phyloP scores from a whole-genome alignment of 2,113 vertebrate species.

The Heterotilapia buettikoferi region DNA sequence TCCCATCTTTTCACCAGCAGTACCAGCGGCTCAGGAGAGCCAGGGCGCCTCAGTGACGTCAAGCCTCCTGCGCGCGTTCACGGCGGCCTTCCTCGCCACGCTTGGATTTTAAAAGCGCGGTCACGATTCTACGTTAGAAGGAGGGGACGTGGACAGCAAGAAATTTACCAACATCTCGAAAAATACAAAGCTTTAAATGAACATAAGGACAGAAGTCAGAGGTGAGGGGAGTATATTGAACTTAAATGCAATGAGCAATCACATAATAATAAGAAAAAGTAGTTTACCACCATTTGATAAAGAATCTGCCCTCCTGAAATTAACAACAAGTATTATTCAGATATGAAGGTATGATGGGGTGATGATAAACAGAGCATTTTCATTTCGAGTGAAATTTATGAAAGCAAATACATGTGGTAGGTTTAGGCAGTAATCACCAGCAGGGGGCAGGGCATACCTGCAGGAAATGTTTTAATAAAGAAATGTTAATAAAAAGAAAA shows the following conservation, averaged over 20 bases:
- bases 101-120: conserved; percentile 55
- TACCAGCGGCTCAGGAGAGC: conserved; percentile 68
- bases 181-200: not conserved
- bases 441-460: conserved; percentile 22
- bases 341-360: not conserved
- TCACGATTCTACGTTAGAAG: conserved; percentile 15
- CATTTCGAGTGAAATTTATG: not conserved
- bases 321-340: not conserved
- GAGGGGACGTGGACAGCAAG: not conserved
- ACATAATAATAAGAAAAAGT: too few relatives aligned
- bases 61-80: conserved; percentile 67
- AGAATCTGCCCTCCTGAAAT: not conserved
- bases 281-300: not conserved
- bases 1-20: conserved; percentile 65
- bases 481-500: not conserved
- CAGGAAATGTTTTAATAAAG: not conserved
- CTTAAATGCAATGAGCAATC: not conserved
- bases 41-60: conserved; percentile 77
- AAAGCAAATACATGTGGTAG: not conserved
- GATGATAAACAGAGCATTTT: not conserved
- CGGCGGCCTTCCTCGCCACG: conserved; percentile 57
- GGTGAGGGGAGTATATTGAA: not conserved
- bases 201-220: not conserved
- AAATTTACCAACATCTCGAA: not conserved
- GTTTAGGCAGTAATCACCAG: not conserved